Evolutionary conservation across 2,888 invertebrate species (phyloP), one percentile per base, ranked within the genome.

Genomic region (Miltochrista miniata): DNA sequence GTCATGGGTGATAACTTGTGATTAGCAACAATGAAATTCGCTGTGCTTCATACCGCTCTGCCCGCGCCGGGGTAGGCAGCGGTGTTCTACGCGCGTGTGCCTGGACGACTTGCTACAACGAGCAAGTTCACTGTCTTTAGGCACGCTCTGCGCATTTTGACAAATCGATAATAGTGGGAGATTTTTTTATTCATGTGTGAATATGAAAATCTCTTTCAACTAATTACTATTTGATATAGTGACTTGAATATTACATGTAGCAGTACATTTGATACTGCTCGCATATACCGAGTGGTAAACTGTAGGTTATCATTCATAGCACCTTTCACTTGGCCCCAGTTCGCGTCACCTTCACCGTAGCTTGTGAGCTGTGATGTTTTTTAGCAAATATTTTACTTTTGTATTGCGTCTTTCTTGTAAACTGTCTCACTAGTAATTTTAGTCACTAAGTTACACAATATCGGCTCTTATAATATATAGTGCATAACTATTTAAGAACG

Each of bases 121-220:
- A 90, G 91, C 91, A 91, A 91, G 91, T 90, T 90, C 87, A 52
- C 82, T 48, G 91, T 87, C 70, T 59, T 63, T 69, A 90, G 91
- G 87, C 81, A 83, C 85, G 65, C 72, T 69, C 61, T 73, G 79
- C 86, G 85, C 87, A 80, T 71, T 74, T 77, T 70, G 79, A 80
- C 68, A 75, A 82, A 71, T 75, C 76, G 66, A 77, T 70, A 74
- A 87, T 90, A 90, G 90, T 89, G 90, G 84, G 86, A 56, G 90
- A 87, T 89, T 90, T 90, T 91, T 89, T 61, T 89, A 88, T 88
- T 87, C 83, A 63, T 15, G 5, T 14, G 33, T 51, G 60, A 88
- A 85, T 90, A 85, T 85, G 82, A 90, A 90, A 90, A 88, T 91
- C 87, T 79, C 87, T 85, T 85, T 83, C 88, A 80, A 87, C 90